Base-by-base conservation (phyloP, 2,797 vertebrate species). In the Heterohyrax brucei region DNA sequence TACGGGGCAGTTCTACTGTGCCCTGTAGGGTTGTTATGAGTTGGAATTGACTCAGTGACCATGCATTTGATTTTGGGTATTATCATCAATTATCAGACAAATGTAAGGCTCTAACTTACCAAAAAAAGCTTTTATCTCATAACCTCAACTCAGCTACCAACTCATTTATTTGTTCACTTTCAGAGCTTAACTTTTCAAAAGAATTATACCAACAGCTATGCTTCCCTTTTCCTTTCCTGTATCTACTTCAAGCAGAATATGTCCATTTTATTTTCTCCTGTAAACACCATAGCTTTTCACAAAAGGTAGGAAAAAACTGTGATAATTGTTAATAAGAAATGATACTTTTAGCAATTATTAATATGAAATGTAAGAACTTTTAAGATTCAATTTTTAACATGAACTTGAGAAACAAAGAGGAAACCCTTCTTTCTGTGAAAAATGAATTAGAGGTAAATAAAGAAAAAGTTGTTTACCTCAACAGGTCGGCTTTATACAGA, bases 221-320 rank as follows among this genome's bases (percentile, higher is more conserved):
- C 18, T 73, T 84, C 56, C 44, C 4, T 46, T 76, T 89, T 78
- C 5, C 14, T 56, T 18, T 87, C 87, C 64, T 78, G 9, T 12
- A 53, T 53, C 9, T 75, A 22, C 8, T 75, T 9, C 16, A 81
- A n/a, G 50, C 7, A 33, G 5, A 39, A 16, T 50, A 22, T 33
- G 22, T 48, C 48, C 28, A 61, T 82, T 84, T 89, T 73, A 77
- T 48, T 87, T 83, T 76, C 46, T 76, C 94, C 78, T 77, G 21
- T 73, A 50, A 77, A 46, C 50, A 18, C 21, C 53, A 59, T 10
- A 64, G 10, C 59, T 64, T 56, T 50, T 64, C 5, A 53, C 7
- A 87, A 44, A 80, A 77, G 22, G 4, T 28, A 73, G 14, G 53
- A 56, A 83, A 75, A n/a, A 56, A 24, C 14, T 76, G 12, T 6